Percentiles rank a stretch among this genome's conserved stretches.
Evolutionary conservation across 1,140 invertebrate species (phyloP).

Genomic region (Ooceraea biroi): DNA sequence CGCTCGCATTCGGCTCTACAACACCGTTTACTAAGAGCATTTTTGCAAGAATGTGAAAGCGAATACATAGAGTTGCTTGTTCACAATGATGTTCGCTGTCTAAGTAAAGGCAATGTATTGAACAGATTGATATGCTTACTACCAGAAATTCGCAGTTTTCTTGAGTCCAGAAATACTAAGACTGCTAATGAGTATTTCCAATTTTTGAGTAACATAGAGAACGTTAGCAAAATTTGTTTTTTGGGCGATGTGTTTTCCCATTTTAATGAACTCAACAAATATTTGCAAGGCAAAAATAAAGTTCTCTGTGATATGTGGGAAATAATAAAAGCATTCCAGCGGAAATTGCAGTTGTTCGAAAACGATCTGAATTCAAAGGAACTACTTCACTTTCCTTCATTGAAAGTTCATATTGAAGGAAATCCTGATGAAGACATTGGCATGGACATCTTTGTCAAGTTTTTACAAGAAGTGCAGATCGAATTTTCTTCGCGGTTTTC

Average conservation of each 20-base stretch:
- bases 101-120: conserved; percentile 7
- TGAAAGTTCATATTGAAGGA: conserved; percentile 14
- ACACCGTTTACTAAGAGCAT: conserved; percentile 6
- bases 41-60: conserved; percentile 11
- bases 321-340: conserved; percentile 13
- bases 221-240: conserved; percentile 13
- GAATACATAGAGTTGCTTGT: conserved; percentile 8
- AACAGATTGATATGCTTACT: conserved; percentile 13
- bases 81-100: conserved; percentile 21
- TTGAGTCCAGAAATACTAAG: no score
- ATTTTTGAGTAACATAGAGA: background rate
- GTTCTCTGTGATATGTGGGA: conserved; percentile 18
- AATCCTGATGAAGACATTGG: background rate
- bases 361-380: conserved; percentile 12
- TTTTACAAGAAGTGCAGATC: conserved; percentile 3
- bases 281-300: conserved; percentile 12
- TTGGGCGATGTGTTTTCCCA: conserved; percentile 11
- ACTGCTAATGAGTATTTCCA: conserved; percentile 19
- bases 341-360: conserved; percentile 16
- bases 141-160: conserved; percentile 10
- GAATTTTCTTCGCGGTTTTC: conserved; percentile 26
- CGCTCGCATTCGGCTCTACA: conserved; percentile 18
- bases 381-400: conserved; percentile 13
- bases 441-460: no score
- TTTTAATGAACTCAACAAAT: conserved; percentile 9